Base-by-base conservation (phyloP, 2,797 vertebrate species). In the Aphelocoma californica region DNA sequence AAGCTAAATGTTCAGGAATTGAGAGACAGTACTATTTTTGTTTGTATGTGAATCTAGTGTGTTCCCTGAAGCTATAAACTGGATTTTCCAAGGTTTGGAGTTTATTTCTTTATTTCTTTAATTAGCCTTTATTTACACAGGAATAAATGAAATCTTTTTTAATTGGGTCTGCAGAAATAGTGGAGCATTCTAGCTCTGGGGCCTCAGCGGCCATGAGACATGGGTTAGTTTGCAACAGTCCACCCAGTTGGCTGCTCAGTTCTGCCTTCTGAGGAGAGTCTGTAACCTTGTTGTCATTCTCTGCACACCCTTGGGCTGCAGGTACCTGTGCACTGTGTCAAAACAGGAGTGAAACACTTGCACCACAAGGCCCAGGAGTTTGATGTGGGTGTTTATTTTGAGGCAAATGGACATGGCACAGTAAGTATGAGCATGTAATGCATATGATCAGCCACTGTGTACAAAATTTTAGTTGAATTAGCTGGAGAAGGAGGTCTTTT, bases 261-360 rank as follows among this genome's bases (percentile, higher is more conserved):
- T 85, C 29, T 0, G 0, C 8, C 28, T 40, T 0, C 6, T 3
- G 19, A 32, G 36, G 18, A 14, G 14, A 14, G 14, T 4, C 62
- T 61, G 1, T 81, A 31, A 67, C 53, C 14, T 32, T 7, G 16
- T 42, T 72, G 31, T 29, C 20, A 1, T 51, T 77, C 81, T 92
- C 40, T 38, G 44, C 36, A 0, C 72, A 4, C 66, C 54, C 64
- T 26, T 84, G 50, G 78, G 10, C 92, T 80, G 57, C 80, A 99
- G 99, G 98, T 99, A 32, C 98, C 96, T 20, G 99, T 99, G 89
- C 98, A 97, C 93, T 99, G 99, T 92, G 98, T 98, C 9, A 99
- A 99, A 97, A 99, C 99, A 8, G 99, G 99, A 92, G 99, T 99
- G 93, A 99, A 99, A 86, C 98, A 99, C 94, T 97, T 99, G 54